Conservation (phyloP, 2,888 invertebrate genomes). For the Zygogramma bicolorata region DNA sequence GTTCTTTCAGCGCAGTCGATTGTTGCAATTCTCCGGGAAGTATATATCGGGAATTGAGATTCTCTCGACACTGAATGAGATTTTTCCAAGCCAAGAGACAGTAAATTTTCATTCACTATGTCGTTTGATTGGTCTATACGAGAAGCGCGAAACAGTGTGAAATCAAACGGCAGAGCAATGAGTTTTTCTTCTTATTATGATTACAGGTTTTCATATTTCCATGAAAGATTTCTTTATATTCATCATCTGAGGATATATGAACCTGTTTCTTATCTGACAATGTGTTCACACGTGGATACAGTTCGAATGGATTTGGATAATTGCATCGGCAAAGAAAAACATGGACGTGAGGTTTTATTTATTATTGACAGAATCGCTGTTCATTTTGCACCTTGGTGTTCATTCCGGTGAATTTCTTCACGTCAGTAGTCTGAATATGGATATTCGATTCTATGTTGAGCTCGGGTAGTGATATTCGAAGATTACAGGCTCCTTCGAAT, state of each 20-base stretch:
- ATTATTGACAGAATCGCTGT: too few relatives aligned
- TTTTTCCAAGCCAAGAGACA: conserved; percentile 24
- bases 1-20: too few relatives aligned
- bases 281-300: background rate
- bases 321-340: too few relatives aligned
- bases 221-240: conserved; percentile 6
- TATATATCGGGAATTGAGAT: background rate
- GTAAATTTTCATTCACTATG: conserved; percentile 19
- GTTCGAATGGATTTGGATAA: too few relatives aligned
- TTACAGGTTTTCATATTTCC: conserved; percentile 6
- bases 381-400: too few relatives aligned
- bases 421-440: too few relatives aligned
- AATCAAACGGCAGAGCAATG: conserved; percentile 20
- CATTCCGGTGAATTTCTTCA: too few relatives aligned
- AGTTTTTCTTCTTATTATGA: conserved; percentile 24
- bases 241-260: background rate
- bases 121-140: background rate
- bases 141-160: conserved; percentile 23
- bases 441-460: too few relatives aligned
- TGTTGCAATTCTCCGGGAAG: background rate
- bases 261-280: background rate
- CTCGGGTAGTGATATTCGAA: too few relatives aligned
- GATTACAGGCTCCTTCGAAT: too few relatives aligned
- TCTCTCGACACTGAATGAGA: conserved; percentile 14
- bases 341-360: too few relatives aligned